These are phyloP conservation scores for Brachionichthys hirsutus DNA, from an alignment of 2,113 vertebrate species.

Conservation along the genomic window DNA sequence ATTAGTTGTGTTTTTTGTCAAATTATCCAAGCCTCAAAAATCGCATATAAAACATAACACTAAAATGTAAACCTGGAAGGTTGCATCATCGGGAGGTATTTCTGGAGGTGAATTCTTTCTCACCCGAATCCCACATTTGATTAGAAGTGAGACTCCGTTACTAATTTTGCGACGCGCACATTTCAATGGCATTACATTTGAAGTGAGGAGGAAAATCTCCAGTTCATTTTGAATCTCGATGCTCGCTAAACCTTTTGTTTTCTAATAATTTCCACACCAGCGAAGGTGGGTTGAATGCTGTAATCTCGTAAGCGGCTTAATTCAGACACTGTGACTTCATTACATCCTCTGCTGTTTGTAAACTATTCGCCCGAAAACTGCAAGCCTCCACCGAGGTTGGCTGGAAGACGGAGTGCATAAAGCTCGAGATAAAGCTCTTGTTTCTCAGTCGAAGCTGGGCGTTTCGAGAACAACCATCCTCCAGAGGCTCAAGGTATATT, in stretches of 20 bases:
- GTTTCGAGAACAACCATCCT: slow-evolving; percentile 43
- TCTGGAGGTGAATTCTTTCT: slow-evolving; percentile 30
- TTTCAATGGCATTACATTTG: slow-evolving; percentile 65
- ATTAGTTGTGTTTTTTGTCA: slow-evolving; percentile 37
- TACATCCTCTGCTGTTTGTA: slow-evolving; percentile 72
- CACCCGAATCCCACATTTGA: slow-evolving; percentile 46
- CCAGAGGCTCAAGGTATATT: slow-evolving; percentile 69
- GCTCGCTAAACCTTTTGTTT: slow-evolving; percentile 69
- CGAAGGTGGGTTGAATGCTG: slow-evolving; percentile 70
- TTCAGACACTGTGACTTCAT: slow-evolving; percentile 76
- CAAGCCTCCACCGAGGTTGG: slow-evolving; percentile 42
- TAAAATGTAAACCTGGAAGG: slow-evolving; percentile 24
- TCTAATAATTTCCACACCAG: slow-evolving; percentile 71
- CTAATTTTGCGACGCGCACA: slow-evolving; percentile 58
- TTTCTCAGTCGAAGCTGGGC: slow-evolving; percentile 54
- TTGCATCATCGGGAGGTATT: slow-evolving; percentile 32
- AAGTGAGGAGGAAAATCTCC: slow-evolving; percentile 75
- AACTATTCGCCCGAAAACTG: slow-evolving; percentile 63
- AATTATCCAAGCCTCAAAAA: slow-evolving; percentile 48
- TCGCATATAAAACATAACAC: slow-evolving; percentile 46
- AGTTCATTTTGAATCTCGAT: slow-evolving; percentile 61
- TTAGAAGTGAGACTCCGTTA: slow-evolving; percentile 62
- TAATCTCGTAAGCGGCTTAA: slow-evolving; percentile 80
- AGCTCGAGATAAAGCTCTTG: slow-evolving; percentile 48
- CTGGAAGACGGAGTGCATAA: slow-evolving; percentile 40